Percentiles rank a stretch among this genome's conserved stretches.
These are phyloP conservation scores for Phocides pigmalion DNA, from an alignment of 1,140 invertebrate species.

Conservation along the genomic window DNA sequence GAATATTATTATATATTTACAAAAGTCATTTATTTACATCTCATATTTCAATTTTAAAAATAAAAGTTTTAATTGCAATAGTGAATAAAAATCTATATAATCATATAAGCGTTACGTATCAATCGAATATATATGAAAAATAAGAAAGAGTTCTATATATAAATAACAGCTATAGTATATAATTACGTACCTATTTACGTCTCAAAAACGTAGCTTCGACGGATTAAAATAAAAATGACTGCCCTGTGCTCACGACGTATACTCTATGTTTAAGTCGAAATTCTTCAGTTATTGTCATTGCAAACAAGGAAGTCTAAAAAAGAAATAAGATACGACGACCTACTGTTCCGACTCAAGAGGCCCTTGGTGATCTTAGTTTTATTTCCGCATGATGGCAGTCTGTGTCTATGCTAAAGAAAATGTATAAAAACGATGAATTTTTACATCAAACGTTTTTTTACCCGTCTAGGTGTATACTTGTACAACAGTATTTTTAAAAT, in stretches of 20 bases:
- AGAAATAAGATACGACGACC: constrained; percentile 26
- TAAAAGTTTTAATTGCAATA: too few species aligned
- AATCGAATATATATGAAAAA: too few species aligned
- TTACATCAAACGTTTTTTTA: background rate
- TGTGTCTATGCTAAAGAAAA: constrained; percentile 4
- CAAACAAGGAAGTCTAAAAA: constrained; percentile 18
- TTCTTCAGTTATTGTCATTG: constrained; percentile 26
- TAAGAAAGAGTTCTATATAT: too few species aligned
- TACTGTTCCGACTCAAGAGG: constrained; percentile 20
- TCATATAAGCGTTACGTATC: too few species aligned
- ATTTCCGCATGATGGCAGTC: constrained; percentile 20
- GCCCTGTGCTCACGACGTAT: background rate
- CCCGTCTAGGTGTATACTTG: background rate
- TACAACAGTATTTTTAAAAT: background rate
- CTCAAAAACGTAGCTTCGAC: background rate
- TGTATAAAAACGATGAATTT: background rate
- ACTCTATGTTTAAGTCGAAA: constrained; percentile 3
- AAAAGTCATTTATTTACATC: too few species aligned
- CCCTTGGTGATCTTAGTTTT: constrained; percentile 27
- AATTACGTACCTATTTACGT: too few species aligned
- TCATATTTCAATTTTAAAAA: too few species aligned
- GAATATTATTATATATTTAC: too few species aligned
- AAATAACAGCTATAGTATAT: too few species aligned
- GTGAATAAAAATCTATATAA: too few species aligned
- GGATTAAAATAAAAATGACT: background rate